Base-by-base conservation (phyloP, 2,113 vertebrate species). In the Chascanopsetta lugubris region DNA sequence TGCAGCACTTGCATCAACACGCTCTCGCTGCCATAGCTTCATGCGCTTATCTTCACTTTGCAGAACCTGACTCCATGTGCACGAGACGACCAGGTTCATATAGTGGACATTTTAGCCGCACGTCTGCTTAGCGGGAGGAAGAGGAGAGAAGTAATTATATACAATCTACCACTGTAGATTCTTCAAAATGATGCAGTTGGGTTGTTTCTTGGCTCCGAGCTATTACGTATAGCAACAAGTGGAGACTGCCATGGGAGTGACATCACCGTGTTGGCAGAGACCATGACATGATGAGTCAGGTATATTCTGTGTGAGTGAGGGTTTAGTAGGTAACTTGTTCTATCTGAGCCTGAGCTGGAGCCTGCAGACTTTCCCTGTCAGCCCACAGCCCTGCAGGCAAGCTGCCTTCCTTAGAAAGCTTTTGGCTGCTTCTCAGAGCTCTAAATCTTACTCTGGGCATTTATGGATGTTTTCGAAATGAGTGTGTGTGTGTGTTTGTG, bases 401-500 rank as follows among this genome's bases (percentile, higher is more conserved):
- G 79, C 63, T 69, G 75, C 85, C 77, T 87, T 90, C 88, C 85
- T 86, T 89, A 86, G 87, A 91, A 90, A 91, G 78, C 82, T 84
- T 82, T 90, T 91, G 87, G 87, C 86, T 59, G 40, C 83, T 92
- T 92, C 88, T 91, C 80, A 77, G 82, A 86, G 91, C 85, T 85
- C 82, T 92, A 92, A 92, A 92, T 93, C 88, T 89, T 65, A 43
- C 77, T 82, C 80, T 38, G 66, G 78, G 77, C 76, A 84, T 92
- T 93, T 90, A 90, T 91, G 83, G 90, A 88, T 87, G 90, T 92
- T 93, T 92, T 93, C 84, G 80, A 85, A 91, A 90, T 89, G 72
- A 75, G 77, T 58, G 24, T 32, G 29, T 29, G 48, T 53, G 50
- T 53, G 50, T 80, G 62, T 5, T 22, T 69, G 56, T 72, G 32